These are phyloP conservation scores for Montipora cactus DNA, from an alignment of 64 coral and sea anemone species.

Conservation along the genomic window DNA sequence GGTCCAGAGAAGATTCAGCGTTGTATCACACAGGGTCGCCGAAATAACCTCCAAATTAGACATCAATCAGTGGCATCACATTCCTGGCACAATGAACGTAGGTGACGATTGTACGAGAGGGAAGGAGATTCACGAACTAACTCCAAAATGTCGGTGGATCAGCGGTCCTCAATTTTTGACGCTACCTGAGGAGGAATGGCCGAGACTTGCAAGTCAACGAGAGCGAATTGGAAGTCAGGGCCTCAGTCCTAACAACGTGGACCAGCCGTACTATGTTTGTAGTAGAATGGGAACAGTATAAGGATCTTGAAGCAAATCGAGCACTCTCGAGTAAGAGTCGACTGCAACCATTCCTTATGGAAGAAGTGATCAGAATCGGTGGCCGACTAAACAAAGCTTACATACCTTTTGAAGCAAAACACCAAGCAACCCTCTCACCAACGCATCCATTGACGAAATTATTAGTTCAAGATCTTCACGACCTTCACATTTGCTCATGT, in stretches of 20 bases:
- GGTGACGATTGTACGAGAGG: neutral
- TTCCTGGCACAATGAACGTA: neutral
- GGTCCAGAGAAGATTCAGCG: too few species aligned
- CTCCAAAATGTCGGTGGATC: neutral
- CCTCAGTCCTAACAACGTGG: neutral
- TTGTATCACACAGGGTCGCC: too few species aligned
- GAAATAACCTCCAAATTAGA: too few species aligned
- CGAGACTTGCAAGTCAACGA: neutral
- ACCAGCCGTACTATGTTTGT: too few species aligned
- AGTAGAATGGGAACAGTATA: neutral
- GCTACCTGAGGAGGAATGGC: neutral
- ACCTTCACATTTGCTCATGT: conserved; percentile 17
- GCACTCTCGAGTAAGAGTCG: too few species aligned
- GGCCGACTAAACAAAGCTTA: neutral
- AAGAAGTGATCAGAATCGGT: too few species aligned
- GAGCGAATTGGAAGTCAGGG: neutral
- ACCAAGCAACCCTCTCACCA: neutral
- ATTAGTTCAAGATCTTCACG: neutral
- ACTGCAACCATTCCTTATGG: too few species aligned
- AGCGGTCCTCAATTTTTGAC: neutral
- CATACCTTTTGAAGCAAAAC: conserved; percentile 7
- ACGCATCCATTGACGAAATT: neutral
- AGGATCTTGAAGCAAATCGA: too few species aligned
- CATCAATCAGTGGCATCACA: too few species aligned
- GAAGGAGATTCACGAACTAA: neutral